A percentile compares a stretch with the other conserved stretches of the same genome.
These are phyloP conservation scores for Antennarius striatus DNA, from an alignment of 2,113 vertebrate species.

Conservation along the genomic window DNA sequence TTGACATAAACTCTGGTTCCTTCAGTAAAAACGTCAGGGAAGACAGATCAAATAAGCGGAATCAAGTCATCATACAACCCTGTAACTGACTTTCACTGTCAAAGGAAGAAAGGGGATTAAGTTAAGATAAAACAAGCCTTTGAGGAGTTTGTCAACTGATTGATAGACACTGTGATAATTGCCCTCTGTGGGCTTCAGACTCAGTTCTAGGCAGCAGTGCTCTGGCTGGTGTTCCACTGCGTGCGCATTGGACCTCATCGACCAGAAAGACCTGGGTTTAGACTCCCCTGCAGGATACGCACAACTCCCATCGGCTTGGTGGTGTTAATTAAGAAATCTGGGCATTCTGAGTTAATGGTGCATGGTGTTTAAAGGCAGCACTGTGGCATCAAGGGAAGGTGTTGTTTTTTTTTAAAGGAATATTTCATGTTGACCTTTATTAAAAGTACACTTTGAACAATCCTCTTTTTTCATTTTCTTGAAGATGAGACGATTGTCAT, in stretches of 20 bases:
- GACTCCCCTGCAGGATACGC: neutral
- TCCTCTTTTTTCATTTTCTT: too few relatives aligned
- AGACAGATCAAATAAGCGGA: constrained; percentile 38
- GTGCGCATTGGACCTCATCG: neutral
- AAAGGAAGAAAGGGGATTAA: neutral
- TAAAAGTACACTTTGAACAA: too few relatives aligned
- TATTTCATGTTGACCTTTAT: neutral
- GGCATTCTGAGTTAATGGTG: neutral
- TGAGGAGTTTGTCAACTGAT: constrained; percentile 36
- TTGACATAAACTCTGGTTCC: constrained; percentile 36
- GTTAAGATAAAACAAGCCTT: constrained; percentile 14
- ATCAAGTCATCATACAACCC: constrained; percentile 34
- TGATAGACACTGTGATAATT: constrained; percentile 51
- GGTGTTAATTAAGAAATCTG: constrained; percentile 6
- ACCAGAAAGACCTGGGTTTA: neutral
- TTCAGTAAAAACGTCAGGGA: constrained; percentile 20
- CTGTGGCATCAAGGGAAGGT: neutral
- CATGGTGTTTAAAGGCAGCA: neutral
- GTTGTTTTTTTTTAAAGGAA: neutral
- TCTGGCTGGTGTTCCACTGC: constrained; percentile 9
- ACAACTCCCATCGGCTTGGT: neutral
- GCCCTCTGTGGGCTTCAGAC: constrained; percentile 36
- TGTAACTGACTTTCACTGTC: constrained; percentile 3
- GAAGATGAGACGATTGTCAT: too few relatives aligned
- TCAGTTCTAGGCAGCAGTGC: constrained; percentile 14